A percentile compares a stretch with the other conserved stretches of the same genome.
Evolutionary conservation across 2,113 vertebrate species (phyloP).

Genomic region (Chelonoidis abingdonii): DNA sequence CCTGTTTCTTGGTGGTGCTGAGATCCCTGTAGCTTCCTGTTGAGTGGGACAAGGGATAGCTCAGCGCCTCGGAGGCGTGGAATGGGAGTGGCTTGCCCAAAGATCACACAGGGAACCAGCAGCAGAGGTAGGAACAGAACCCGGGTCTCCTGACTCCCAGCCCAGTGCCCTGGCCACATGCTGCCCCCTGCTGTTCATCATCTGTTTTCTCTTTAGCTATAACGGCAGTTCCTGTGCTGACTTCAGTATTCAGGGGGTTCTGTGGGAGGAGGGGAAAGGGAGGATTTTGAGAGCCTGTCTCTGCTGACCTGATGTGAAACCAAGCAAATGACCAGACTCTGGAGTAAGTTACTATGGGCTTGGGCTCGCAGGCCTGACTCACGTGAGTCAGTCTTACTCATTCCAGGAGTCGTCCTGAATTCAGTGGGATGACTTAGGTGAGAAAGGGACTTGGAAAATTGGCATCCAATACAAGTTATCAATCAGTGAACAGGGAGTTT

Average conservation of each 20-base stretch:
- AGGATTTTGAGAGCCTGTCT: rapidly evolving
- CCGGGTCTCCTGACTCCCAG: not conserved
- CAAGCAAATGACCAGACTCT: not conserved
- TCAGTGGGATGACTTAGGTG: not conserved
- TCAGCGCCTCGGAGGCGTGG: rapidly evolving
- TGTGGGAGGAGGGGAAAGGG: not conserved
- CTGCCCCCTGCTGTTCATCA: not conserved
- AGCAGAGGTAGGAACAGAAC: rapidly evolving
- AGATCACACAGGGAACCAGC: rapidly evolving
- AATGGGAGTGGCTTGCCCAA: rapidly evolving
- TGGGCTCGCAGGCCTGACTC: not conserved
- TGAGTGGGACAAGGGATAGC: rapidly evolving
- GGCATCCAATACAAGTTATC: rapidly evolving
- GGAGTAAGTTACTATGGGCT: not conserved
- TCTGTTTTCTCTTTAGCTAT: not conserved
- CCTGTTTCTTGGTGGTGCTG: not conserved
- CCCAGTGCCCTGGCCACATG: rapidly evolving
- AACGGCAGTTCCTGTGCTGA: not conserved
- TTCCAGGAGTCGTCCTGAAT: rapidly evolving
- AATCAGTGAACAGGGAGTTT: rapidly evolving
- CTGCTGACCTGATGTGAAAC: rapidly evolving
- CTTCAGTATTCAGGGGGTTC: rapidly evolving
- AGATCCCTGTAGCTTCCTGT: not conserved
- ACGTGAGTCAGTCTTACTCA: not conserved
- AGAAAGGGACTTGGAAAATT: not conserved